phyloP scores from a whole-genome alignment of 2,888 invertebrate genomes.

The Drosophila tanythrix region DNA sequence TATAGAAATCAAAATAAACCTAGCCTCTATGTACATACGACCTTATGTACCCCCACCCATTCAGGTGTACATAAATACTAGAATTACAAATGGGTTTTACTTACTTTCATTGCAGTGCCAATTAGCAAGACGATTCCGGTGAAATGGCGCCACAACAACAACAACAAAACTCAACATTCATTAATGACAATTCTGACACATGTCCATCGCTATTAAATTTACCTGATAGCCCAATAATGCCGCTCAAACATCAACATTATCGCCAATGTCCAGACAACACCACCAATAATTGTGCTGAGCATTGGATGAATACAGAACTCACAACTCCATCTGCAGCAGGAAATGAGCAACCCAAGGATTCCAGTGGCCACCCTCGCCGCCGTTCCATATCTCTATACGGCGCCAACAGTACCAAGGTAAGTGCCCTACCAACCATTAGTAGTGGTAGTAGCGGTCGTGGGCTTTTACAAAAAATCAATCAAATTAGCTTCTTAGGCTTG shows the following conservation, averaged over 20 bases:
- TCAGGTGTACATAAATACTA: constrained; percentile 3
- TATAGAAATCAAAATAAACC: constrained; percentile 20
- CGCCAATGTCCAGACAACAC: constrained; percentile 53
- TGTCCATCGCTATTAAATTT: constrained; percentile 77
- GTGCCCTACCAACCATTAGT: constrained; percentile 31
- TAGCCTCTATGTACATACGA: neutral
- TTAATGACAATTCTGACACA: constrained; percentile 79
- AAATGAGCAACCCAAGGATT: constrained; percentile 59
- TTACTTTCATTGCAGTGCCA: constrained; percentile 59
- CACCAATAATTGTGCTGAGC: constrained; percentile 35
- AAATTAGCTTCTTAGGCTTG: constrained; percentile 64
- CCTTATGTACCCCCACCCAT: neutral
- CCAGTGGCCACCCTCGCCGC: constrained; percentile 63
- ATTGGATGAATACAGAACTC: constrained; percentile 31
- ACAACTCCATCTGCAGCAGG: constrained; percentile 40
- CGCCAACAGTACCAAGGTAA: constrained; percentile 81
- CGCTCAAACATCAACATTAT: constrained; percentile 60
- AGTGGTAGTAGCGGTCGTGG: constrained; percentile 4
- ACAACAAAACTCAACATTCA: constrained; percentile 84
- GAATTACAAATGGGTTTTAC: constrained; percentile 30
- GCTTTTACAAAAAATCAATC: constrained; percentile 66
- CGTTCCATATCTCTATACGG: constrained; percentile 81
- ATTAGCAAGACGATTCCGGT: constrained; percentile 48
- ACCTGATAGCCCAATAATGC: constrained; percentile 83
- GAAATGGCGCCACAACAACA: constrained; percentile 77